Conservation (phyloP, 2,113 vertebrate genomes). For the Forbesichthys papilliferus region DNA sequence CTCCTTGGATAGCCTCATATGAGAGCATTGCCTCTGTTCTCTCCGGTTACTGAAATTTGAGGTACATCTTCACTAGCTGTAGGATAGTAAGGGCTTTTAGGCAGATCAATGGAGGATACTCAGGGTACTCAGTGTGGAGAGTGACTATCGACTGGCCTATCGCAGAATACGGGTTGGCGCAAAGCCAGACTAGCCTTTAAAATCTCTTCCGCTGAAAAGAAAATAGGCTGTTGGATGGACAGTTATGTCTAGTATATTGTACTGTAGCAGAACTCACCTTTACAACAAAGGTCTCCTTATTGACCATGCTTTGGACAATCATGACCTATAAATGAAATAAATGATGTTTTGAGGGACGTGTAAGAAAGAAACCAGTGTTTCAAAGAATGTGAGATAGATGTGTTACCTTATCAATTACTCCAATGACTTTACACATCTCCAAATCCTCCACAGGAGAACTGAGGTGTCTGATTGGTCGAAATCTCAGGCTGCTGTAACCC, state of each 20-base stretch:
- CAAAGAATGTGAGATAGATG: not conserved
- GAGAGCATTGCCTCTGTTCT: slow-evolving; percentile 10
- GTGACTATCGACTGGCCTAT: slow-evolving; percentile 27
- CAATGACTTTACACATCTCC: slow-evolving; percentile 87
- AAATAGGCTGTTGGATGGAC: no score
- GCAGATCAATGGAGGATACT: slow-evolving; percentile 55
- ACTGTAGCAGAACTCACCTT: slow-evolving; percentile 81
- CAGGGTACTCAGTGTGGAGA: slow-evolving; percentile 41
- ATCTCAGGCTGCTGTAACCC: slow-evolving; percentile 97
- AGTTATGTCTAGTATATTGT: not conserved
- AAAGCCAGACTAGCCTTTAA: slow-evolving; percentile 25
- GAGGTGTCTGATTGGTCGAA: slow-evolving; percentile 92
- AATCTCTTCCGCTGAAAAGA: not conserved
- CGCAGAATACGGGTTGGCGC: slow-evolving; percentile 16
- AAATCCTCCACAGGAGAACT: slow-evolving; percentile 94
- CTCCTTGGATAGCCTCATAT: slow-evolving; percentile 8
- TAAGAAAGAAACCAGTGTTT: not conserved
- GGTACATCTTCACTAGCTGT: slow-evolving; percentile 30
- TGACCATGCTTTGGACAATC: slow-evolving; percentile 85
- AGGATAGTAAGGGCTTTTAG: slow-evolving; percentile 55
- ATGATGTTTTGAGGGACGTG: not conserved
- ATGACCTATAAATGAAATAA: slow-evolving; percentile 81
- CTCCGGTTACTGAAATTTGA: slow-evolving; percentile 55
- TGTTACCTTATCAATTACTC: slow-evolving; percentile 90
- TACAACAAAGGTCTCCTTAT: slow-evolving; percentile 88